Percentiles rank a stretch among this genome's conserved stretches.
Evolutionary conservation across 1,140 invertebrate genomes (phyloP).

Genomic region (Diorhabda elongata): DNA sequence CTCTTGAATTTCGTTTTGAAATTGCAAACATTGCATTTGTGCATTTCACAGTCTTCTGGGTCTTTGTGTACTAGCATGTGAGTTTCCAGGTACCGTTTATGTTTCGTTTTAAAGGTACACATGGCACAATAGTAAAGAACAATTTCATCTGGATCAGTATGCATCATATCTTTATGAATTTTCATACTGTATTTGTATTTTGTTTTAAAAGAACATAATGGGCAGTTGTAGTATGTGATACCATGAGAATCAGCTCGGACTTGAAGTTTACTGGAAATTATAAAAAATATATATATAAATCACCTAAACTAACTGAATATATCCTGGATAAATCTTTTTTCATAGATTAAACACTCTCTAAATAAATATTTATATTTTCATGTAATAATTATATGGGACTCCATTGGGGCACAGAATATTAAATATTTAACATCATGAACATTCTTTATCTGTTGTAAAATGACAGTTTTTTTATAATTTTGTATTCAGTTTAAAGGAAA

Average conservation of each 20-base stretch:
- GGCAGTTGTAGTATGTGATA: conserved; percentile 16
- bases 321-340: too few relatives aligned
- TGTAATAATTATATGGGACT: too few relatives aligned
- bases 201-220: conserved; percentile 18
- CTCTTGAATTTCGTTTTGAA: conserved; percentile 4
- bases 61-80: conserved; percentile 21
- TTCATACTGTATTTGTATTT: conserved; percentile 20
- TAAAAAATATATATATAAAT: too few relatives aligned
- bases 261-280: conserved; percentile 11
- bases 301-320: too few relatives aligned
- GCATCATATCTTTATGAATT: conserved; percentile 17
- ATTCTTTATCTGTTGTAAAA: too few relatives aligned
- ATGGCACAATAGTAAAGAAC: conserved; percentile 16
- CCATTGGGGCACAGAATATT: too few relatives aligned
- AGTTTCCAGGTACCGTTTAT: conserved; percentile 22
- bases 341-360: too few relatives aligned
- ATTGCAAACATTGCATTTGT: conserved; percentile 2
- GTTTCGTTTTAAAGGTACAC: conserved; percentile 23
- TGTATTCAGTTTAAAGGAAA: too few relatives aligned
- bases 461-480: too few relatives aligned
- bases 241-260: conserved; percentile 12
- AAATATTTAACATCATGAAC: too few relatives aligned
- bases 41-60: conserved; percentile 6
- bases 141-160: conserved; percentile 17
- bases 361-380: too few relatives aligned